These are phyloP conservation scores for Strigamia maritima DNA, from an alignment of 2,888 invertebrate species.

Conservation along the genomic window DNA sequence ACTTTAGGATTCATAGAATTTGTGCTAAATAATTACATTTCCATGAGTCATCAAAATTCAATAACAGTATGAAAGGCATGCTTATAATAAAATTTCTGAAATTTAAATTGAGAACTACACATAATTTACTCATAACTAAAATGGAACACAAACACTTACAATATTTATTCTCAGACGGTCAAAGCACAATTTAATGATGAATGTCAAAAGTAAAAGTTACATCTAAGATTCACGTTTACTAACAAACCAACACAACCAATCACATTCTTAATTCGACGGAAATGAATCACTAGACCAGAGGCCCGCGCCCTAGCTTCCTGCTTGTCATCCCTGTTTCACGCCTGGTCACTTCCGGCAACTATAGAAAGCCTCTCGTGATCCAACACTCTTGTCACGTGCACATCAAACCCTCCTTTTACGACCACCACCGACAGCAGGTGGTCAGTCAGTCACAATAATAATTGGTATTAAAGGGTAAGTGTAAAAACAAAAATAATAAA, in stretches of 20 bases:
- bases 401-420: constrained; percentile 11
- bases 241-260: background rate
- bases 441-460: constrained; percentile 4
- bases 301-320: constrained; percentile 6
- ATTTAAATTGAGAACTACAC: too few relatives aligned
- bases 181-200: background rate
- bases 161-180: background rate
- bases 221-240: background rate
- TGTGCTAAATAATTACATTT: background rate
- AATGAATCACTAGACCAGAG: constrained; percentile 16
- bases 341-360: constrained; percentile 34
- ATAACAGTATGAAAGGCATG: too few relatives aligned
- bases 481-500: background rate
- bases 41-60: background rate
- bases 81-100: too few relatives aligned
- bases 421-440: constrained; percentile 22
- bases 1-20: background rate
- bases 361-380: constrained; percentile 22
- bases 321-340: constrained; percentile 34
- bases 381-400: constrained; percentile 32
- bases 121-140: too few relatives aligned
- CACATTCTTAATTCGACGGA: constrained; percentile 25
- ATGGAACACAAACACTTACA: background rate
- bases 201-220: background rate
- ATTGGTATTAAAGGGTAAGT: constrained; percentile 12